Conservation (phyloP, 1,140 invertebrate species). For the Adelges cooleyi region DNA sequence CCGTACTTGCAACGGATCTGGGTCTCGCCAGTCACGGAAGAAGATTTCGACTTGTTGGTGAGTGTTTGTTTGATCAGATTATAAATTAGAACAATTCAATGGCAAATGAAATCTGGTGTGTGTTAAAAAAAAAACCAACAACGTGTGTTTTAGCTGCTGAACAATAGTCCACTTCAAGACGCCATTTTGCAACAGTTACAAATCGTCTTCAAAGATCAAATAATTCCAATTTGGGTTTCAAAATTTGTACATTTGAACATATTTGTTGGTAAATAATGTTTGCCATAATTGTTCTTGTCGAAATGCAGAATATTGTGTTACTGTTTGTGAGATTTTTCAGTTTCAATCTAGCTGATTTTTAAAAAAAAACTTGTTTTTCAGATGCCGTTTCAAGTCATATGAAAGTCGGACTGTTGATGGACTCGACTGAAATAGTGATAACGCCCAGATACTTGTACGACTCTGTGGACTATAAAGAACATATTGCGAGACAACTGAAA, state of each 20-base stretch:
- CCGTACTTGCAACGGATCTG: neutral
- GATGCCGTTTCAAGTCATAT: neutral
- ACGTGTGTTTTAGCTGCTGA: neutral
- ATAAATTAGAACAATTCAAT: too few relatives aligned
- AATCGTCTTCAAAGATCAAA: neutral
- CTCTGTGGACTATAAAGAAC: too few relatives aligned
- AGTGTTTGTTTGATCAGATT: neutral
- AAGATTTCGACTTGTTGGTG: slow-evolving; percentile 6
- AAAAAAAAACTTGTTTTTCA: too few relatives aligned
- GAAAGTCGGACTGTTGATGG: slow-evolving; percentile 4
- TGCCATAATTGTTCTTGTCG: too few relatives aligned
- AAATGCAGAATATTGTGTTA: too few relatives aligned
- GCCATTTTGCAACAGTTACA: neutral
- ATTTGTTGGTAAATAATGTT: slow-evolving; percentile 8
- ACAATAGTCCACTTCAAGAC: slow-evolving; percentile 14
- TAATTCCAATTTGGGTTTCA: slow-evolving; percentile 9
- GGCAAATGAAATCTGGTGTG: too few relatives aligned
- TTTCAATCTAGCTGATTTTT: too few relatives aligned
- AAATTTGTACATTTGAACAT: slow-evolving; percentile 16
- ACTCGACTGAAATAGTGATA: slow-evolving; percentile 7
- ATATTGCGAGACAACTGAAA: too few relatives aligned
- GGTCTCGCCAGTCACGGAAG: neutral
- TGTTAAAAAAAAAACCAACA: too few relatives aligned
- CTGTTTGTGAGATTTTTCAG: too few relatives aligned
- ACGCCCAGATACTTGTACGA: too few relatives aligned